Percentiles rank a stretch among this genome's conserved stretches.
Evolutionary conservation across 2,888 invertebrate genomes (phyloP).

Genomic region (Macrophya alboannulata): DNA sequence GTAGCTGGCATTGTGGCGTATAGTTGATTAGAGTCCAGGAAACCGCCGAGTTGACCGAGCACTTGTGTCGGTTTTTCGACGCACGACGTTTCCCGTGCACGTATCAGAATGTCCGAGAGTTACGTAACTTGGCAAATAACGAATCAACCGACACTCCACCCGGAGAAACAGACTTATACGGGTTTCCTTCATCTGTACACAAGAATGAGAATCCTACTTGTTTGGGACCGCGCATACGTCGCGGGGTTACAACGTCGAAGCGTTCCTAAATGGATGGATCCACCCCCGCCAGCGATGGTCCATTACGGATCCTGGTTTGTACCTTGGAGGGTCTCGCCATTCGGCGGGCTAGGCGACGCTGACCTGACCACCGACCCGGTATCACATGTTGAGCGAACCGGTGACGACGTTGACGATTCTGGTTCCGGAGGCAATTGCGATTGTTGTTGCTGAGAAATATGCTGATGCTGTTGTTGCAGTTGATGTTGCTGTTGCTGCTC

Average conservation of each 20-base stretch:
- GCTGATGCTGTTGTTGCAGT: neutral
- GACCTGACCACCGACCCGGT: constrained; percentile 68
- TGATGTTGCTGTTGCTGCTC: constrained; percentile 48
- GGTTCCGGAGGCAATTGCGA: constrained; percentile 57
- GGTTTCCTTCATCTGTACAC: constrained; percentile 71
- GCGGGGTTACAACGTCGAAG: constrained; percentile 64
- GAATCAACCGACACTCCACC: constrained; percentile 61
- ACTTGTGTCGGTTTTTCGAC: neutral
- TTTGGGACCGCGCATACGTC: constrained; percentile 67
- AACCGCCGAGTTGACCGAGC: neutral
- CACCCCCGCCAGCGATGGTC: constrained; percentile 70
- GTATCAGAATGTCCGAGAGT: constrained; percentile 1
- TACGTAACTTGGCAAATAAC: constrained; percentile 13
- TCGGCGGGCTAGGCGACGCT: constrained; percentile 71
- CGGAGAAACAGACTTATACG: constrained; percentile 63
- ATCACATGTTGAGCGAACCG: constrained; percentile 63
- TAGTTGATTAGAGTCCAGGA: neutral
- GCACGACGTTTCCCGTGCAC: constrained; percentile 7
- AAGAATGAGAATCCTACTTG: constrained; percentile 63
- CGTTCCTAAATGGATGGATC: constrained; percentile 66
- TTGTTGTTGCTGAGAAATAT: constrained; percentile 57
- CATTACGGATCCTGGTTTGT: constrained; percentile 78
- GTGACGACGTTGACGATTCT: constrained; percentile 56
- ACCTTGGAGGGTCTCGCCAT: constrained; percentile 73
- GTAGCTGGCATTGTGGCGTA: neutral